Base-by-base conservation (phyloP, 2,797 vertebrate species). In the Malurus leucopterus region DNA sequence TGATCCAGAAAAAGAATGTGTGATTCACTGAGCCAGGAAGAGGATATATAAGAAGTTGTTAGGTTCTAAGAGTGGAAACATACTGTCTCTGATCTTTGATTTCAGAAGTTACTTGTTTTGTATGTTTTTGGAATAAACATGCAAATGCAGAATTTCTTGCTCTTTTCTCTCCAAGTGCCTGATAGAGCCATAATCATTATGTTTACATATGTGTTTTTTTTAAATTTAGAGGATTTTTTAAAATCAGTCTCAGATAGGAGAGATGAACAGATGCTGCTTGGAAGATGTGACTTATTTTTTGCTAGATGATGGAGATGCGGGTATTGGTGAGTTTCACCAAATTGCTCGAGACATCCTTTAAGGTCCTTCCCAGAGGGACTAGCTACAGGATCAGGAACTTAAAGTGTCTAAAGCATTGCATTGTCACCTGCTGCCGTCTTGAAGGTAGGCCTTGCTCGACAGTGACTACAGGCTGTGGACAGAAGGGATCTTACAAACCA, bases 11-110 rank as follows among this genome's bases (percentile, higher is more conserved):
- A 85, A 88, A 86, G 83, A 86, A 64, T 15, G 53, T 0, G 1
- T 80, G 73, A 89, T 92, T 93, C 83, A 69, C 69, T 53, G 61
- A 78, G 70, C 38, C 53, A 72, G 87, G 75, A 72, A 70, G 86
- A 86, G 34, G 32, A 47, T 24, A 24, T 73, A 2, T 65, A 34
- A 78, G 83, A 86, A 65, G 67, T 53, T 69, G 36, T 44, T 91
- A 65, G 41, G 38, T 67, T 93, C 41, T 8, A 30, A 69, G n/a
- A 36, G 58, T 36, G 19, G 32, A 84, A 46, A 43, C 4, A 2
- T 36, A 11, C 15, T 82, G 68, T 26, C 34, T 81, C 32, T 76
- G 55, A 58, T 75, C 38, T 62, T 20, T 61, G 16, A 59, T 88
- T 90, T 88, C 43, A 20, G 47, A 80, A 70, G 8, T 57, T 36